Conservation (phyloP, 2,113 vertebrate species). For the Etheostoma cragini region DNA sequence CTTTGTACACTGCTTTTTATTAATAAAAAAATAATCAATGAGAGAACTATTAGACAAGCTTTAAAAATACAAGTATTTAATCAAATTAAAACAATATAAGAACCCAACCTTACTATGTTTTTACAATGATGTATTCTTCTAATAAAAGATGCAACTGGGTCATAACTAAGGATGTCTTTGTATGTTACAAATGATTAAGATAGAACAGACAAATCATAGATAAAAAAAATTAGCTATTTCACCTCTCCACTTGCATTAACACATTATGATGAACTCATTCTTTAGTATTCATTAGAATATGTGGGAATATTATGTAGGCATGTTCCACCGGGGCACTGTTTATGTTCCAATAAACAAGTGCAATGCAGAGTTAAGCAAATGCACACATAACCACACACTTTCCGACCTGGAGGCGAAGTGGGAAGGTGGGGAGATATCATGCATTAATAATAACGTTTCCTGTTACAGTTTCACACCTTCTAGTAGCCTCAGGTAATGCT, state of each 20-base stretch:
- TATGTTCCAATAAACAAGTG: background rate
- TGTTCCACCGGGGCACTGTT: background rate
- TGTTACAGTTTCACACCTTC: slow-evolving; percentile 73
- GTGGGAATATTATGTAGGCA: background rate
- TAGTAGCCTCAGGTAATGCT: slow-evolving; percentile 29
- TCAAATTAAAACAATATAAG: background rate
- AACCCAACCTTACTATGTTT: background rate
- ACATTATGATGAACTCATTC: slow-evolving; percentile 3
- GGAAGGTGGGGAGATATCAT: slow-evolving; percentile 56
- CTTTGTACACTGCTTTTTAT: background rate
- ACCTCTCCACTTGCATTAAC: slow-evolving; percentile 10
- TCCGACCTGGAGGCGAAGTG: slow-evolving; percentile 32
- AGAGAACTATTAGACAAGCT: background rate
- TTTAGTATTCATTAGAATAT: background rate
- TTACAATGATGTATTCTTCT: background rate
- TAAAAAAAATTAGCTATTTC: background rate
- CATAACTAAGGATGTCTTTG: too few species aligned
- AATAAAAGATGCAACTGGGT: background rate
- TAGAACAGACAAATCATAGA: background rate
- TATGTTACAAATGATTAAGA: background rate
- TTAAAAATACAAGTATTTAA: background rate
- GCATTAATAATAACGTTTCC: slow-evolving; percentile 72
- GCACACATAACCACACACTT: background rate
- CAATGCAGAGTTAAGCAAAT: background rate
- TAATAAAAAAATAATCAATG: background rate